Conservation (phyloP, 2,888 invertebrate species). For the Ornithoptera priamus region DNA sequence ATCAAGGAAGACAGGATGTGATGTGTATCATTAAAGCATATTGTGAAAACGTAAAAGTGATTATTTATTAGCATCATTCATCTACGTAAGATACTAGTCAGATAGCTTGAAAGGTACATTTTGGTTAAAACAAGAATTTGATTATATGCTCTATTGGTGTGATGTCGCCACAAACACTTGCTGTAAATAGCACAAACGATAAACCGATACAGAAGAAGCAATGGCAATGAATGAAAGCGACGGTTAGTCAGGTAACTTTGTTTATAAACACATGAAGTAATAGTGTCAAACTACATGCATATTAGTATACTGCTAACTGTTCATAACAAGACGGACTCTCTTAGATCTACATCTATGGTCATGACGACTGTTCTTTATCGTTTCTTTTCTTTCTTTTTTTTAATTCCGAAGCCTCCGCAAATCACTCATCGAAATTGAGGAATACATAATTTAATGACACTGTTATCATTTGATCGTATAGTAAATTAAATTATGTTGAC, state of each 20-base stretch:
- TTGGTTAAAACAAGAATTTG: conserved; percentile 30
- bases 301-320: conserved; percentile 64
- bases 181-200: conserved; percentile 45
- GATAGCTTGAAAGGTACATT: conserved; percentile 13
- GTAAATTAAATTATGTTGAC: conserved; percentile 53
- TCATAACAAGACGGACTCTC: conserved; percentile 52
- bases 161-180: conserved; percentile 46
- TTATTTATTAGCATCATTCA: conserved; percentile 16
- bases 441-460: conserved; percentile 45
- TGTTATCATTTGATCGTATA: conserved; percentile 36
- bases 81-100: conserved; percentile 21
- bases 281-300: conserved; percentile 68
- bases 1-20: conserved; percentile 44
- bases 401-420: conserved; percentile 67
- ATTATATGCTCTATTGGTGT: conserved; percentile 12
- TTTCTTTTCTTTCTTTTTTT: conserved; percentile 28
- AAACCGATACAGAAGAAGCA: conserved; percentile 43
- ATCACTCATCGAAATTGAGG: conserved; percentile 71
- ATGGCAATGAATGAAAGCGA: conserved; percentile 60
- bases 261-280: conserved; percentile 80
- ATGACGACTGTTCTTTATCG: conserved; percentile 77
- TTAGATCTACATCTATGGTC: conserved; percentile 71
- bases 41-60: conserved; percentile 44
- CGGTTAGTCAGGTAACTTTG: conserved; percentile 77
- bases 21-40: conserved; percentile 53